Evolutionary conservation across 1,140 invertebrate species (phyloP), one percentile per base, ranked within the genome.

Genomic region (Drosophila triauraria): DNA sequence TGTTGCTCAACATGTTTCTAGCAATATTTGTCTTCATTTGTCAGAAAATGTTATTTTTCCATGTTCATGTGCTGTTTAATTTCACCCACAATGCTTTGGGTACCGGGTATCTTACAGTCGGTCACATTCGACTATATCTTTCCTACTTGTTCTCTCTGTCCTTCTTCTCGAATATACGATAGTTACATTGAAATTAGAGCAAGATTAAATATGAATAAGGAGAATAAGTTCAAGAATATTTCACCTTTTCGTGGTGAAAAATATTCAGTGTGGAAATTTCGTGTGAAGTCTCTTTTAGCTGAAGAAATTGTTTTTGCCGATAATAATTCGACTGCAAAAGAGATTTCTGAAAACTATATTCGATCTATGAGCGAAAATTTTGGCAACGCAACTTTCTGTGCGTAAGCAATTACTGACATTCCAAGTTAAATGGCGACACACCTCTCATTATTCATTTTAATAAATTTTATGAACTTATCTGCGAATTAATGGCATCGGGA

Each of bases 381-480:
- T 92, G 32, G 91, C 92, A 17, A 92, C 84, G 3, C 91, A 93
- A 67, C 60, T 93, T 43, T 76, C 85, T 6, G 25, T 92, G 23
- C 60, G 91, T 30, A 93, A 93, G 51, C 82, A 82, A 71, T 75
- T 93, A 59, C 75, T 92, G 15, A 38, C 27, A 0, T 78, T 93
- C 17, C 17, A 93, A 93, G 82, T 74, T 93, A 72, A 72, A 87
- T 78, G 51, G 62, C 61, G 92, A 93, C 62, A 86, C 63, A 30
- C 27, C 68, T 3, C 60, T 93, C n/a, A 42, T 88, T n/a, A 78
- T 91, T 71, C 88, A 93, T 83, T 93, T 93, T 63, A 48, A 77
- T 35, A 51, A 61, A 20, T 93, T 93, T 77, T 92, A 93, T 61
- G 80, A 91, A n/a, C 40, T 93, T 43, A 90, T 93, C 62, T 93